Evolutionary conservation across 2,113 vertebrate genomes (phyloP), one percentile per base, ranked within the genome.

Genomic region (Prunella fulvescens): DNA sequence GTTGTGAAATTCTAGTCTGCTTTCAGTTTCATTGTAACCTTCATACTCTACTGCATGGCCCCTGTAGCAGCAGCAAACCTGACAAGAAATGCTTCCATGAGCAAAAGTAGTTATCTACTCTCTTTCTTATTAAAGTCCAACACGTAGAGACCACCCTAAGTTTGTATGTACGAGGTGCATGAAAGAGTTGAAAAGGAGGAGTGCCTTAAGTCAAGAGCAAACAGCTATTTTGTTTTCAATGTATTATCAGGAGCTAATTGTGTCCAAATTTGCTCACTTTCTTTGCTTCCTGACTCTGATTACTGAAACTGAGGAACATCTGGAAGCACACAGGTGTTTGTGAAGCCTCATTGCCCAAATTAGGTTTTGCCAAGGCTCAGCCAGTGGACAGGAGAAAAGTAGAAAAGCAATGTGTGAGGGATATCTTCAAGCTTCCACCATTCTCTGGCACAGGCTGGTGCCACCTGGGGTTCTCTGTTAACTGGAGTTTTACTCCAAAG

Each of bases 131-230:
- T 33, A 20, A 65, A 60, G 70, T 3, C 11, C 48, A 53, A 51
- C 18, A 10, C 12, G 9, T 31, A 81, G 15, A 31, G 2, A 57
- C 6, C 15, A 35, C 7, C 8, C 18, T 39, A 33, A 28, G 6
- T 5, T 44, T 37, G 10, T 6, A 5, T 2, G 2, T 24, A 11
- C 0, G 1, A 83, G 19, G 2, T 4, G 1, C 37, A 24, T 51
- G 35, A 60, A 50, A 51, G 7, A 0, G 5, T 42, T 56, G 23
- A 78, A 85, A 73, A 60, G 12, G 3, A 58, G 4, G 1, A 42
- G 1, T 37, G 6, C 10, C 66, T 35, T 35, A 31, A 70, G 51
- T 33, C 51, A 53, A 47, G 3, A 42, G 3, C 14, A 54, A 47
- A 66, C 28, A n/a, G 10, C 2, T 72, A 39, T 23, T 51, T 66